Evolutionary conservation across 2,797 vertebrate species (phyloP).

Genomic region (Dermochelys coriacea): DNA sequence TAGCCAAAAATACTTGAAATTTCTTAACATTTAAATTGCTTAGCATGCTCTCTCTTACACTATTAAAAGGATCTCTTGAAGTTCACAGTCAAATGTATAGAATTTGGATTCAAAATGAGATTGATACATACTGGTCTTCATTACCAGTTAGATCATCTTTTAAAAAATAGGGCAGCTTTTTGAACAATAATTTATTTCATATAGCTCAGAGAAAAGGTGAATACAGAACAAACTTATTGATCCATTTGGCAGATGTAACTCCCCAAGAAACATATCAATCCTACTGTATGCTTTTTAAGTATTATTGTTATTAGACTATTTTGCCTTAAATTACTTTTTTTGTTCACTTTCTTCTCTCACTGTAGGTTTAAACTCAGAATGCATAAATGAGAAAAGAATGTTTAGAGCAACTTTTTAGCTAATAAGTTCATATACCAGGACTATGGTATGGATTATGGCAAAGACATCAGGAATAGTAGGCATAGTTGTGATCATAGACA

Average conservation of each 20-base stretch:
- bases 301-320: not conserved
- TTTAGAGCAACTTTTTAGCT: not conserved
- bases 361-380: not conserved
- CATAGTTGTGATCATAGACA: conserved; percentile 5
- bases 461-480: not conserved
- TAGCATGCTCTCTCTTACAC: not conserved
- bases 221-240: not conserved
- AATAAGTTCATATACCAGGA: not conserved
- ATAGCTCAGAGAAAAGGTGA: conserved; percentile 25
- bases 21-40: not conserved
- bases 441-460: not conserved
- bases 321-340: not conserved
- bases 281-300: not conserved
- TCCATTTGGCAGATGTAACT: not conserved
- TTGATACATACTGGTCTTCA: conserved; percentile 38
- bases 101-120: conserved; percentile 38
- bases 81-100: conserved; percentile 19
- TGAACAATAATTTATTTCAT: not conserved
- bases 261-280: not conserved
- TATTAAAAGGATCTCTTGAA: conserved; percentile 26
- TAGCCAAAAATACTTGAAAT: not conserved
- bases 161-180: not conserved
- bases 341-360: not conserved
- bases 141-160: conserved; percentile 45
- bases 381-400: not conserved